Base-by-base conservation (phyloP, 2,113 vertebrate species). In the Procavia capensis region DNA sequence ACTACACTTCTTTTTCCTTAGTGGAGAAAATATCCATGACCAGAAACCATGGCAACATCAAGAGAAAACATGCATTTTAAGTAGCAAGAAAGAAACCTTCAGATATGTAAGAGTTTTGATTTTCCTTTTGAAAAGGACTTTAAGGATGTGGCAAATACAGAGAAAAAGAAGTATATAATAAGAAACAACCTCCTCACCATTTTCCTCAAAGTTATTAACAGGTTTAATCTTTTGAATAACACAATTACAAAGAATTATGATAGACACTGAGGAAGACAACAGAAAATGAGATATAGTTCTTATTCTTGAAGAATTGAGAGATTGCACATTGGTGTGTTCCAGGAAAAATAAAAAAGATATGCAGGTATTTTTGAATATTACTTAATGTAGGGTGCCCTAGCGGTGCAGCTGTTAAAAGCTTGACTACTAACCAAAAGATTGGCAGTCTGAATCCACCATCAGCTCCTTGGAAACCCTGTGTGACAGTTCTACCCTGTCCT, bases 41-140 rank as follows among this genome's bases (percentile, higher is more conserved):
- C 79, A 94, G 80, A 96, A 95, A 93, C 94, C 94, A 97, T 91
- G 70, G 88, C 57, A 96, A 97, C 95, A 91, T 19, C 91, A 86
- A 57, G 41, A 91, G 45, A 92, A 39, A 90, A 92, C 45, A 64
- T 66, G 82, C 96, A 95, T 96, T 96, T 96, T 61, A 83, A 90
- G 79, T 70, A 85, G n/a, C 61, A 87, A 84, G 84, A 92, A 54
- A 22, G 45, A 93, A 95, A 91, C 81, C 79, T 95, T 83, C 47
- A 85, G 22, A 79, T 93, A 93, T 80, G 74, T 57, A 86, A 89
- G 43, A 70, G 22, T 76, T 86, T 89, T 85, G 25, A 10, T 59
- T 92, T 97, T 92, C 43, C 45, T 84, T 36, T 61, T 92, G 72
- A 85, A 90, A 92, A 95, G 3, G 1, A 68, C n/a, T 66, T 89